A percentile compares a stretch with the other conserved stretches of the same genome.
Evolutionary conservation across 2,113 vertebrate genomes (phyloP).

Genomic region (Tringa solitaria): DNA sequence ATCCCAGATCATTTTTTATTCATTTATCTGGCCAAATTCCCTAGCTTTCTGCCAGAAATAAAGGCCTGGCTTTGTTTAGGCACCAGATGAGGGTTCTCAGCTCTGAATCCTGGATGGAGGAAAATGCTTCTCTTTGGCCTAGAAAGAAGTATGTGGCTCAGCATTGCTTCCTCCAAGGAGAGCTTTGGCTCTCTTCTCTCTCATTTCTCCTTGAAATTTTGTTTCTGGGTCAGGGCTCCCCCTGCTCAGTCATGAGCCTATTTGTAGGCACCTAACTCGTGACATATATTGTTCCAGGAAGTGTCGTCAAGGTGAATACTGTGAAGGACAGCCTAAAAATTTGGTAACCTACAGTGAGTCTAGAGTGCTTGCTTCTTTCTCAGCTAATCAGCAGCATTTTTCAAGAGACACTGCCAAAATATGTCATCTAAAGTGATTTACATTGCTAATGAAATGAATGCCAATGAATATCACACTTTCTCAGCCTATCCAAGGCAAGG

Average conservation of each 20-base stretch:
- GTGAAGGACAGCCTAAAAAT: neutral
- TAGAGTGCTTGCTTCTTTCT: neutral
- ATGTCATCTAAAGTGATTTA: neutral
- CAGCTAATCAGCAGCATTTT: neutral
- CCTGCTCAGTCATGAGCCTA: neutral
- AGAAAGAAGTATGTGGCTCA: neutral
- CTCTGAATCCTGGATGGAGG: neutral
- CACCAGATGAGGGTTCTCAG: neutral
- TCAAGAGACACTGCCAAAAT: neutral
- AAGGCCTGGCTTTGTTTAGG: neutral
- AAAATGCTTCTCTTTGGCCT: neutral
- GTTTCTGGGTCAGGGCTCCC: neutral
- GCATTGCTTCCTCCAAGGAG: neutral
- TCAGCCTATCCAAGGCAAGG: neutral
- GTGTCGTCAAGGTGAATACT: neutral
- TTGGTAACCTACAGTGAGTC: neutral
- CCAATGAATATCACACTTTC: neutral
- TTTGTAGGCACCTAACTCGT: neutral
- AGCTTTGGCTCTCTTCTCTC: neutral
- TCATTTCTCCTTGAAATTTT: neutral
- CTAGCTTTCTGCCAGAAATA: neutral
- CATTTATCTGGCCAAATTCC: neutral
- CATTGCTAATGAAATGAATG: neutral
- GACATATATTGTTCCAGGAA: neutral
- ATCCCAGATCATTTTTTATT: neutral